A percentile compares a stretch with the other conserved stretches of the same genome.
phyloP scores from a whole-genome alignment of 2,888 invertebrate genomes.

The Chalcosyrphus nemorum region DNA sequence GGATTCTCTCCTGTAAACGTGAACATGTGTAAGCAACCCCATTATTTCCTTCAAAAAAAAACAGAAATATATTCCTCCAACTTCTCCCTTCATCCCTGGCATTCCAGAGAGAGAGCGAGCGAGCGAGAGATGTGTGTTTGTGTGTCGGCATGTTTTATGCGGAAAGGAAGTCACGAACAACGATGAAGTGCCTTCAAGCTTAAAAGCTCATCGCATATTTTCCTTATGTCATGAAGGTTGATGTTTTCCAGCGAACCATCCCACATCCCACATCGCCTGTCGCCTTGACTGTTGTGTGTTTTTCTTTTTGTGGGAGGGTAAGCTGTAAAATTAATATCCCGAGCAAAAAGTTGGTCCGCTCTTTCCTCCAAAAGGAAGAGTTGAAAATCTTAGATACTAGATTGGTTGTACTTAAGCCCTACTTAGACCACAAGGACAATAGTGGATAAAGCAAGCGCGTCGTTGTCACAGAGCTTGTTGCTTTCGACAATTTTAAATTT shows the following conservation, averaged over 20 bases:
- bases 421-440: slow-evolving; percentile 46
- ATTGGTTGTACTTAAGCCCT: slow-evolving; percentile 38
- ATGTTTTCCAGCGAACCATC: slow-evolving; percentile 21
- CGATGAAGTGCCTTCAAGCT: slow-evolving; percentile 65
- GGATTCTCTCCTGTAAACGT: slow-evolving; percentile 47
- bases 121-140: background rate
- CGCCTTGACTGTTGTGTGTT: background rate
- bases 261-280: slow-evolving; percentile 1
- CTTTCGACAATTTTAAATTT: slow-evolving; percentile 27
- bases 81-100: background rate
- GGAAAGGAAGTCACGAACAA: slow-evolving; percentile 61
- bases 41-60: slow-evolving; percentile 32
- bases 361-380: slow-evolving; percentile 16
- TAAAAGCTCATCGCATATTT: slow-evolving; percentile 66
- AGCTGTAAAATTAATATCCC: slow-evolving; percentile 41
- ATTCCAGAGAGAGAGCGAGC: slow-evolving; percentile 14
- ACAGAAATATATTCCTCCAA: slow-evolving; percentile 16
- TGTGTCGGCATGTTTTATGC: slow-evolving; percentile 40
- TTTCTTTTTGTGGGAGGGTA: background rate
- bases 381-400: slow-evolving; percentile 39
- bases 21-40: slow-evolving; percentile 67
- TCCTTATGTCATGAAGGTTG: slow-evolving; percentile 51
- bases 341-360: slow-evolving; percentile 29
- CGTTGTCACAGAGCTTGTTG: slow-evolving; percentile 32
- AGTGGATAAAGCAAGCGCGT: too few species aligned